Evolutionary conservation across 2,113 vertebrate species (phyloP).

Genomic region (Psettodes erumei): DNA sequence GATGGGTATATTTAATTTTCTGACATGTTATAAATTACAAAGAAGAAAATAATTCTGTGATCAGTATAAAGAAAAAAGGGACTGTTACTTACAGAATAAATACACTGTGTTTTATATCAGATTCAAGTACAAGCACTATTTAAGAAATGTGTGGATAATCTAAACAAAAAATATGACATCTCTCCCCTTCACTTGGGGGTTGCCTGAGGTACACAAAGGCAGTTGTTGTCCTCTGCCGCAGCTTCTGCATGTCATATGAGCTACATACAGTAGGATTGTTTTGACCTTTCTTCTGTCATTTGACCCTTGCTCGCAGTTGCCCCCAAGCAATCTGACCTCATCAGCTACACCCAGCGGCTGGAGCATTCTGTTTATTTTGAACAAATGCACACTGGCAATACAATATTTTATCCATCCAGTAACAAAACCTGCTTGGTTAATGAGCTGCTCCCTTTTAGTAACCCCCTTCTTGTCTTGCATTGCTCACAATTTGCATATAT

Average conservation of each 20-base stretch:
- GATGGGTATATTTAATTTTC: background rate
- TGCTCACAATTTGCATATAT: constrained; percentile 34
- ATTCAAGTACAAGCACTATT: too few species aligned
- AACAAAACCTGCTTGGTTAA: constrained; percentile 54
- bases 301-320: constrained; percentile 54
- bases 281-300: constrained; percentile 48
- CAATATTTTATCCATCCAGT: constrained; percentile 26
- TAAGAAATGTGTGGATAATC: background rate
- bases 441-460: constrained; percentile 50
- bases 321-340: constrained; percentile 57
- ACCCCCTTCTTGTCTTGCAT: constrained; percentile 24
- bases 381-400: constrained; percentile 24
- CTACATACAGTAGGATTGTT: constrained; percentile 32
- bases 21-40: background rate
- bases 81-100: background rate
- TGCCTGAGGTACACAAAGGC: too few species aligned
- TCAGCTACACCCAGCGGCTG: constrained; percentile 25
- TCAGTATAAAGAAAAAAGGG: background rate
- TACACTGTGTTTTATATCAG: too few species aligned
- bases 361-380: constrained; percentile 12
- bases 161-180: background rate
- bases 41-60: background rate
- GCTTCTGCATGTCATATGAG: constrained; percentile 24
- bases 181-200: too few species aligned
- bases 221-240: constrained; percentile 15